These are phyloP conservation scores for Chloroceryle aenea DNA, from an alignment of 2,113 vertebrate species.

Conservation along the genomic window DNA sequence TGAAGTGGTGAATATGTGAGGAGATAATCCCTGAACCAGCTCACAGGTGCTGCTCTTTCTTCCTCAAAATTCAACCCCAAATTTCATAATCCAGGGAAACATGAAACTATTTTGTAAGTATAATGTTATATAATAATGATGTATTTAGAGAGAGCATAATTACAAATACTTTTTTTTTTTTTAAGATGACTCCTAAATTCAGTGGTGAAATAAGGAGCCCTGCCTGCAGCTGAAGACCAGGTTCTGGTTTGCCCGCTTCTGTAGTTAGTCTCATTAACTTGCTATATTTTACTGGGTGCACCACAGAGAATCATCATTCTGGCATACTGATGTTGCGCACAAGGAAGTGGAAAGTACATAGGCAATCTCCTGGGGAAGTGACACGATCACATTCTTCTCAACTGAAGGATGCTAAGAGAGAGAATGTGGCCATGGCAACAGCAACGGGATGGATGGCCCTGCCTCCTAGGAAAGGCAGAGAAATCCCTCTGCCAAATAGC, in stretches of 20 bases:
- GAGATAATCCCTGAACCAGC: not conserved
- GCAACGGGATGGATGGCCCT: slow-evolving; percentile 8
- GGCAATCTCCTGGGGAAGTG: not conserved
- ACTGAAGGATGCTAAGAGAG: not conserved
- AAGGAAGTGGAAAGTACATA: not conserved
- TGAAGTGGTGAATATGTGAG: not conserved
- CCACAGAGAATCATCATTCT: not conserved
- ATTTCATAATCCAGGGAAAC: not conserved
- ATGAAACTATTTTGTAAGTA: not conserved
- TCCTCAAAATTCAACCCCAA: not conserved
- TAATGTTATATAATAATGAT: not conserved
- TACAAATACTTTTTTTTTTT: no score
- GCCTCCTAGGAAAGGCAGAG: not conserved
- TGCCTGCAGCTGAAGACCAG: not conserved
- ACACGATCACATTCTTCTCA: not conserved
- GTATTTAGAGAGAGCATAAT: not conserved
- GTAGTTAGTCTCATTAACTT: not conserved
- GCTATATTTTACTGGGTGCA: not conserved
- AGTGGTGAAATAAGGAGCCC: not conserved
- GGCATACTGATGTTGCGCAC: not conserved
- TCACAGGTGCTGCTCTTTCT: not conserved
- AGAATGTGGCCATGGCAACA: slow-evolving; percentile 52
- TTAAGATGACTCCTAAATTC: not conserved
- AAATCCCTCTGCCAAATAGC: slow-evolving; percentile 23
- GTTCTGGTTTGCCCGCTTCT: not conserved